Evolutionary conservation across 2,888 invertebrate species (phyloP).

Genomic region (Drosophila pegasa): DNA sequence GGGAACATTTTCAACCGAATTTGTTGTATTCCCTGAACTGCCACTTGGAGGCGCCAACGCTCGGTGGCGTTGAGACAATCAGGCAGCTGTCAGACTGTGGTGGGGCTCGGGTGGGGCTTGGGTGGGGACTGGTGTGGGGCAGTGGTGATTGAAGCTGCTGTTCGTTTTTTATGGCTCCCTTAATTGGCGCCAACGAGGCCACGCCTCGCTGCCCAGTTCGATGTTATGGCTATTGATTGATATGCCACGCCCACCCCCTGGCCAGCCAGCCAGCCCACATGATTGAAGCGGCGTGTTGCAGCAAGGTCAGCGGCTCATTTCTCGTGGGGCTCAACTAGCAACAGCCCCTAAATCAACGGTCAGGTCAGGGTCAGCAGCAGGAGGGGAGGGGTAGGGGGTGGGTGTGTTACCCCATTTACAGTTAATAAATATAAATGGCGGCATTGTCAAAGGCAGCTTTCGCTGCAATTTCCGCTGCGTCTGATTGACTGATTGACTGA

Average conservation of each 20-base stretch:
- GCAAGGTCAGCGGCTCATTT: constrained; percentile 56
- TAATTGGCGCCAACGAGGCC: constrained; percentile 72
- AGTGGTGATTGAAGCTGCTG: constrained; percentile 11
- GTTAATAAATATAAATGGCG: constrained; percentile 69
- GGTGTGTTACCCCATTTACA: constrained; percentile 12
- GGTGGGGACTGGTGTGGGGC: too few relatives aligned
- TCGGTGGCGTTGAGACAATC: constrained; percentile 53
- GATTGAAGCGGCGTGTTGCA: constrained; percentile 60
- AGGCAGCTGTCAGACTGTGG: constrained; percentile 26
- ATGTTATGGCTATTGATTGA: constrained; percentile 69
- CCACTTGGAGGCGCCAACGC: constrained; percentile 39
- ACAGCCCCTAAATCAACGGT: constrained; percentile 16
- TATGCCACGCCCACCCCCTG: constrained; percentile 44
- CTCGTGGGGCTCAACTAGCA: constrained; percentile 9
- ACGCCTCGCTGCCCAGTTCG: constrained; percentile 53
- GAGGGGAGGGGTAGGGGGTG: neutral
- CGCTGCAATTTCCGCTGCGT: constrained; percentile 27
- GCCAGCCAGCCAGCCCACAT: constrained; percentile 52
- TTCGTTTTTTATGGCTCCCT: constrained; percentile 68
- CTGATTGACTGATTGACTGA: constrained; percentile 17
- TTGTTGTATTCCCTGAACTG: constrained; percentile 52
- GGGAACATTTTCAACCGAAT: constrained; percentile 4
- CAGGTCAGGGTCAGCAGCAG: constrained; percentile 32
- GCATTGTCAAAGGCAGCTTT: constrained; percentile 51
- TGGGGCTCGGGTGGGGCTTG: too few relatives aligned